These are phyloP conservation scores for Panulirus ornatus DNA, from an alignment of 1,140 invertebrate genomes.

Conservation along the genomic window DNA sequence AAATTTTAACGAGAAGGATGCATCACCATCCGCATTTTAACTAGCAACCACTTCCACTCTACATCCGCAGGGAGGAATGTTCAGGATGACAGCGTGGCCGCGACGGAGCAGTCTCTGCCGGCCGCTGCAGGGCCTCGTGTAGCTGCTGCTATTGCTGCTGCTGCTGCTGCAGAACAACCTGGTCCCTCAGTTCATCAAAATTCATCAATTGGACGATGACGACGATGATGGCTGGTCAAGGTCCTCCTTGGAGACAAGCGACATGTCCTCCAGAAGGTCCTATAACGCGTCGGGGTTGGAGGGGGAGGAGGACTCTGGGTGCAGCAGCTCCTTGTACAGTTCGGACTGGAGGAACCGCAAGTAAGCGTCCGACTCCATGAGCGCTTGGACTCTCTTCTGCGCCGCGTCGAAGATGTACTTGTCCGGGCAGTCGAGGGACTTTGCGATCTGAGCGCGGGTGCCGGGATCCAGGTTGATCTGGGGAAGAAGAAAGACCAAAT, in stretches of 20 bases:
- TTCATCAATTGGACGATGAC: background rate
- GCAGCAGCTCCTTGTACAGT: slow-evolving; percentile 79
- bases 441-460: slow-evolving; percentile 79
- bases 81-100: background rate
- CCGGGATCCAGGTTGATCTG: slow-evolving; percentile 82
- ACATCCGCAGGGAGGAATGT: background rate
- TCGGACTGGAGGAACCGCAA: slow-evolving; percentile 81
- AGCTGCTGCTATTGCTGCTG: background rate
- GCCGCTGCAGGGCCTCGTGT: background rate
- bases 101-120: background rate
- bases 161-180: background rate
- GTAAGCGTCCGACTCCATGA: slow-evolving; percentile 83
- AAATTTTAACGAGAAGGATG: background rate
- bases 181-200: slow-evolving; percentile 23
- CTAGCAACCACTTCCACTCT: background rate
- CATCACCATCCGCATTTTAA: background rate
- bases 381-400: slow-evolving; percentile 81
- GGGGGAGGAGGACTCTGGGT: slow-evolving; percentile 75
- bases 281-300: slow-evolving; percentile 68
- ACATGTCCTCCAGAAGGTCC: slow-evolving; percentile 35
- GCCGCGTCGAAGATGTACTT: slow-evolving; percentile 81
- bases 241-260: background rate
- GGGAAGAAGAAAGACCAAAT: slow-evolving; percentile 73
- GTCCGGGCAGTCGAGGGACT: slow-evolving; percentile 78
- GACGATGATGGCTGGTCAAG: background rate